These are phyloP conservation scores for Hololepta plana DNA, from an alignment of 2,888 invertebrate species.

Conservation along the genomic window DNA sequence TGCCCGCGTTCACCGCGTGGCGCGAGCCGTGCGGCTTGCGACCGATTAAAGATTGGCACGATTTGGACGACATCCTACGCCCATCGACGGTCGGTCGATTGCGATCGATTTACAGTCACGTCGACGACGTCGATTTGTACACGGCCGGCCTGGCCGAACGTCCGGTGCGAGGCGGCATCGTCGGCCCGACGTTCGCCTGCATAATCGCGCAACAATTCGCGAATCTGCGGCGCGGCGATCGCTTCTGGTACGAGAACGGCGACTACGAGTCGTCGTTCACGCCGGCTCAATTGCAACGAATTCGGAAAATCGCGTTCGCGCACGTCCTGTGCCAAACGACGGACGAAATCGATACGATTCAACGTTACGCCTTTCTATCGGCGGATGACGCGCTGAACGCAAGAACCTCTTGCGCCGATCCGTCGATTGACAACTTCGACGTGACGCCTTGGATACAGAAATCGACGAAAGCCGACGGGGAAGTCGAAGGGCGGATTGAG, in stretches of 20 bases:
- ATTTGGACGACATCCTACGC: constrained; percentile 49
- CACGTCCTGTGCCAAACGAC: constrained; percentile 53
- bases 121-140: constrained; percentile 73
- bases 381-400: constrained; percentile 39
- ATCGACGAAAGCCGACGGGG: no score
- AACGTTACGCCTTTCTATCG: constrained; percentile 51
- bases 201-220: constrained; percentile 75
- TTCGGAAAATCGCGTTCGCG: constrained; percentile 50
- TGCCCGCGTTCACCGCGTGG: constrained; percentile 65
- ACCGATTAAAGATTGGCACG: constrained; percentile 46
- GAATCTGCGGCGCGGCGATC: constrained; percentile 56
- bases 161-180: constrained; percentile 59
- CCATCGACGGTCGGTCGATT: constrained; percentile 42
- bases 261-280: constrained; percentile 57
- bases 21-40: constrained; percentile 60
- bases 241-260: constrained; percentile 74
- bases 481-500: background rate
- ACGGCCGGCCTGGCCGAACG: constrained; percentile 69
- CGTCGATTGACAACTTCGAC: constrained; percentile 36
- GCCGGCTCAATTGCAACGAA: constrained; percentile 54
- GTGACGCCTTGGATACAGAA: constrained; percentile 46
- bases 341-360: constrained; percentile 44
- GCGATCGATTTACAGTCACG: constrained; percentile 34
- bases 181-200: constrained; percentile 78
- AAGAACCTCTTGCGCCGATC: constrained; percentile 34